Base-by-base conservation (phyloP, 2,113 vertebrate genomes). In the Pteronura brasiliensis region DNA sequence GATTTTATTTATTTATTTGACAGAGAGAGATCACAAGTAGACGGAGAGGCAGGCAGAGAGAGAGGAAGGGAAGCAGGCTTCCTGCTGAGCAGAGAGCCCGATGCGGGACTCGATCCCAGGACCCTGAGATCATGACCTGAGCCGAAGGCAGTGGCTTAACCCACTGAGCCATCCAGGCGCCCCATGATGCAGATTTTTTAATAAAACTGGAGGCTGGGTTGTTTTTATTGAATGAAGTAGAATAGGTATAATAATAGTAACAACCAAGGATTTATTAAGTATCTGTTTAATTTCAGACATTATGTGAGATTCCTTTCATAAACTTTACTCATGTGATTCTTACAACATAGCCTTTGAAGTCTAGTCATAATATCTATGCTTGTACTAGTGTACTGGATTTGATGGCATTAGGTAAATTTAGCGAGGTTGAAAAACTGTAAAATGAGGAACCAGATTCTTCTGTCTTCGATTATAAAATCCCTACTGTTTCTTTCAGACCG, bases 401-500 rank as follows among this genome's bases (percentile, higher is more conserved):
- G 82, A 49, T 91, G 17, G 61, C 3, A 67, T 95, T 96, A 76
- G 76, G 15, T 96, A 76, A 89, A 11, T 86, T 82, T 31, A 42
- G 57, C 17, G 74, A 76, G 55, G 8, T 27, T 71, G 44, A 92
- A 76, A 61, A 93, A 74, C 13, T 36, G 12, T 65, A 93, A 67
- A 81, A 61, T 52, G 49, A 85, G 34, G 65, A 96, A 14, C 47
- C 59, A 90, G 23, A 76, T 39, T 85, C 85, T 85, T 42, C 27
- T 88, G 8, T 80, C 31, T 94, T 94, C 47, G 29, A 20, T 85
- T 95, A n/a, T 61, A 86, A 92, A 95, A 34, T 95, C 31, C 20
- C 17, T 88, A 20, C 31, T 93, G n/a, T 93, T 91, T 96, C 72
- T 93, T 89, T 95, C 59, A 80, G 34, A 18, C 14, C 34, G 39